Percentiles rank a stretch among this genome's conserved stretches.
phyloP scores from a whole-genome alignment of 2,797 vertebrate species.

The Enteromius paludinosus region DNA sequence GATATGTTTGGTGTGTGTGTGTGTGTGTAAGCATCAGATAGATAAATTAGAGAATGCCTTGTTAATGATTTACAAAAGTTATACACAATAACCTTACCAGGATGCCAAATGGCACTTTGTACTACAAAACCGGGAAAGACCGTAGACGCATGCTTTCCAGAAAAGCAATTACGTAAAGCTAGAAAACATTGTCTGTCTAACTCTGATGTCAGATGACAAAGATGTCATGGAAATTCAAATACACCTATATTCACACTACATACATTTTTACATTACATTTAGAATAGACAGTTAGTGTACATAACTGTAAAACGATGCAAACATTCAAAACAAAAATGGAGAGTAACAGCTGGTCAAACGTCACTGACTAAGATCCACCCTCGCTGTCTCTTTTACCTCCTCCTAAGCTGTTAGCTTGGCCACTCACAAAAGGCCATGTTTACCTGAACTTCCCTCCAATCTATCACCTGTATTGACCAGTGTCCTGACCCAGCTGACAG shows the following conservation, averaged over 20 bases:
- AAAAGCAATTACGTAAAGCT: neutral
- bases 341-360: conserved; percentile 9
- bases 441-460: conserved; percentile 60
- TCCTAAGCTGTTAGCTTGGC: conserved; percentile 17
- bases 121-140: neutral
- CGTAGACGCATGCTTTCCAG: neutral
- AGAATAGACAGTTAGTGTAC: neutral
- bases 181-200: neutral
- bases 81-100: conserved; percentile 54
- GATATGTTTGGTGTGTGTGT: conserved; percentile 22
- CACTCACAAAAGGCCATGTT: conserved; percentile 46
- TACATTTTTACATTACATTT: neutral
- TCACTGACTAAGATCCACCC: neutral
- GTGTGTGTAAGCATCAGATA: conserved; percentile 27
- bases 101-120: conserved; percentile 16
- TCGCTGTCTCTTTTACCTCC: conserved; percentile 14
- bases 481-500: conserved; percentile 63
- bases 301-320: neutral
- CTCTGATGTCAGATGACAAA: neutral
- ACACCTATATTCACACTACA: neutral
- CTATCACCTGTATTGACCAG: conserved; percentile 61
- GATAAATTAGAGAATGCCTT: conserved; percentile 48
- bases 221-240: neutral
- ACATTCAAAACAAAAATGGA: conserved; percentile 9
- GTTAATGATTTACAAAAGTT: conserved; percentile 77